phyloP scores from a whole-genome alignment of 2,797 vertebrate genomes.

The Semaprochilodus insignis region DNA sequence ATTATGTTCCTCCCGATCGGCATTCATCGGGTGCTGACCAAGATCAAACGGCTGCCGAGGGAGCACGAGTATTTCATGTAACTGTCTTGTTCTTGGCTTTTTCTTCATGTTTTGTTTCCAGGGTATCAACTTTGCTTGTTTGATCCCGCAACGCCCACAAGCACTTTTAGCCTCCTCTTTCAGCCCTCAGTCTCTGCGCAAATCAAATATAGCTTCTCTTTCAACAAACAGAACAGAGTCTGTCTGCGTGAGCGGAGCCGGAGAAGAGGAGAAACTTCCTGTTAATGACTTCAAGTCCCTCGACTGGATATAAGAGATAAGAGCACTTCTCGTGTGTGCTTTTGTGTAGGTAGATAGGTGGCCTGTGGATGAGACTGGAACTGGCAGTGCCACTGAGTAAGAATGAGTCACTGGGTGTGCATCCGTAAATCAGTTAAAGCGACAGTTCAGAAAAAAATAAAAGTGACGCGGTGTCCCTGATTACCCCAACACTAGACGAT shows the following conservation, averaged over 20 bases:
- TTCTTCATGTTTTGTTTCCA: conserved; percentile 11
- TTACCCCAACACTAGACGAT: too few relatives aligned
- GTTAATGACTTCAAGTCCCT: not conserved
- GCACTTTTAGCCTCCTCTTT: not conserved
- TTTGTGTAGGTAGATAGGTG: conserved; percentile 9
- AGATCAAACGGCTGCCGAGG: not conserved
- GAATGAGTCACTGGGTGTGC: conserved; percentile 18
- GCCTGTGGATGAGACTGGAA: not conserved
- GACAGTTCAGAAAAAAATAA: not conserved
- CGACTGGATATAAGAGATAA: not conserved
- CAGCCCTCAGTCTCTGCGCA: not conserved
- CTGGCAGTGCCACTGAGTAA: conserved; percentile 1
- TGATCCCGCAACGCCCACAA: not conserved
- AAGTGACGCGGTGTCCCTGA: not conserved
- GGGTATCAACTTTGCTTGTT: conserved; percentile 1
- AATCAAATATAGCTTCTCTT: conserved; percentile 20
- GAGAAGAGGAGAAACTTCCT: conserved; percentile 3
- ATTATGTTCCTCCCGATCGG: conserved; percentile 5
- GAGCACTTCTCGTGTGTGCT: conserved; percentile 7
- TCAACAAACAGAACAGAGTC: not conserved
- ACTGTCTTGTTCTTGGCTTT: not conserved
- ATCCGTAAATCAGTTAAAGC: conserved; percentile 7
- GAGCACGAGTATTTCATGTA: not conserved
- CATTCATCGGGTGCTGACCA: not conserved
- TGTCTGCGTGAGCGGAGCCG: not conserved